Evolutionary conservation across 2,888 invertebrate genomes (phyloP).

Genomic region (Furcula furcula): DNA sequence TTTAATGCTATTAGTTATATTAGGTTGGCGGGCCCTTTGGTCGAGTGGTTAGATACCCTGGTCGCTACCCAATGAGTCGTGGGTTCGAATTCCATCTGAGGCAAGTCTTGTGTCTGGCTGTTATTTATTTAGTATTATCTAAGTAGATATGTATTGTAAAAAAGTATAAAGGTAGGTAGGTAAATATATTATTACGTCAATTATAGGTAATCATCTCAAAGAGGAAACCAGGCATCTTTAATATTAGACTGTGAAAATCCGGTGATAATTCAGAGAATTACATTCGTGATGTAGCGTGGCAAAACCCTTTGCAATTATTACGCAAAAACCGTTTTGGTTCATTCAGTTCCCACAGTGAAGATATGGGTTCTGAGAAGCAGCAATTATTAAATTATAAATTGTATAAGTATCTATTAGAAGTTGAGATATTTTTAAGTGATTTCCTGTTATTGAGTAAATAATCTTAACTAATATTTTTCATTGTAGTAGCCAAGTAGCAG

Average conservation of each 20-base stretch:
- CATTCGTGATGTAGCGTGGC: slow-evolving; percentile 10
- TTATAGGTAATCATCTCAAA: neutral
- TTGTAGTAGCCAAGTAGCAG: slow-evolving; percentile 7
- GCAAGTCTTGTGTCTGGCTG: no score
- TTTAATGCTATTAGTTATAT: no score
- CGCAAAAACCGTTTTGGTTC: slow-evolving; percentile 22
- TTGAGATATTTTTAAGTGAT: slow-evolving; percentile 3
- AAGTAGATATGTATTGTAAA: neutral
- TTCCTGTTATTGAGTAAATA: slow-evolving; percentile 7
- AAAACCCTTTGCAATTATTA: slow-evolving; percentile 22
- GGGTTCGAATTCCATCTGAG: no score
- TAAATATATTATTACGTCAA: no score
- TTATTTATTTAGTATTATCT: neutral
- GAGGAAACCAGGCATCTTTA: neutral
- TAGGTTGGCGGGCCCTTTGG: no score
- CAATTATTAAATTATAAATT: slow-evolving; percentile 15
- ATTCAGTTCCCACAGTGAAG: slow-evolving; percentile 31
- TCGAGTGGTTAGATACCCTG: no score
- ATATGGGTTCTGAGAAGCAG: slow-evolving; percentile 28
- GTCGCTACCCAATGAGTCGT: no score
- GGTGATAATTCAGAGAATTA: slow-evolving; percentile 4
- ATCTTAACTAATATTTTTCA: no score
- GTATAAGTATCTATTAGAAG: slow-evolving; percentile 10
- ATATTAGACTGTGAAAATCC: neutral
- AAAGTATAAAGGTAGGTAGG: no score